Evolutionary conservation across 2,113 vertebrate genomes (phyloP).

Genomic region (Hippocampus mohnikei): DNA sequence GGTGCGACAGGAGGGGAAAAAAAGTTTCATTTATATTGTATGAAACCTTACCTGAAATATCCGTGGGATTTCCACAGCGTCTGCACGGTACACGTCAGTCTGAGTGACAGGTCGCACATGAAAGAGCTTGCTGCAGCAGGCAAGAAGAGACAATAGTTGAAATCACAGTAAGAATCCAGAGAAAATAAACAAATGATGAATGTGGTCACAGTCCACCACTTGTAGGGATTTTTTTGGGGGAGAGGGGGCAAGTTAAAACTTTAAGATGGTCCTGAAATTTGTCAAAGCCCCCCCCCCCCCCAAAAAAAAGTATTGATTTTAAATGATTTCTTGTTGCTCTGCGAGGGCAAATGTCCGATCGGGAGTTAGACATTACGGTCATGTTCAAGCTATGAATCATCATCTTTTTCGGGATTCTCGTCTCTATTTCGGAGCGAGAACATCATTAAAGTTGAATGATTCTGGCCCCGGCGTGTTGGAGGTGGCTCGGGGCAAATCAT

Average conservation of each 20-base stretch:
- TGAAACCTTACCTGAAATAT: constrained; percentile 87
- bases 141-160: neutral
- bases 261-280: neutral
- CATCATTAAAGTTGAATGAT: neutral
- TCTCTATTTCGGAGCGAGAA: neutral
- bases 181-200: neutral
- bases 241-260: neutral
- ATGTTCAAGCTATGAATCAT: neutral
- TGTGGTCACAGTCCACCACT: neutral
- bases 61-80: constrained; percentile 90
- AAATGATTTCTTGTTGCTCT: neutral
- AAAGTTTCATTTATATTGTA: constrained; percentile 11
- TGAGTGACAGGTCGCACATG: constrained; percentile 94
- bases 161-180: too few relatives aligned
- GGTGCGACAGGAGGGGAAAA: neutral
- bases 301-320: neutral
- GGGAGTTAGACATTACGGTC: neutral
- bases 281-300: neutral
- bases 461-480: neutral
- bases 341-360: neutral
- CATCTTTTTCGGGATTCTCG: neutral
- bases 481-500: neutral
- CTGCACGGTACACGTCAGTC: constrained; percentile 96
- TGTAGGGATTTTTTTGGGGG: neutral
- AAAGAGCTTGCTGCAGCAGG: constrained; percentile 84